Evolutionary conservation across 30 jellyfish, hydroid and myxozoan species (phyloP), one percentile per base, ranked within the genome.

Genomic region (Pelagia noctiluca): DNA sequence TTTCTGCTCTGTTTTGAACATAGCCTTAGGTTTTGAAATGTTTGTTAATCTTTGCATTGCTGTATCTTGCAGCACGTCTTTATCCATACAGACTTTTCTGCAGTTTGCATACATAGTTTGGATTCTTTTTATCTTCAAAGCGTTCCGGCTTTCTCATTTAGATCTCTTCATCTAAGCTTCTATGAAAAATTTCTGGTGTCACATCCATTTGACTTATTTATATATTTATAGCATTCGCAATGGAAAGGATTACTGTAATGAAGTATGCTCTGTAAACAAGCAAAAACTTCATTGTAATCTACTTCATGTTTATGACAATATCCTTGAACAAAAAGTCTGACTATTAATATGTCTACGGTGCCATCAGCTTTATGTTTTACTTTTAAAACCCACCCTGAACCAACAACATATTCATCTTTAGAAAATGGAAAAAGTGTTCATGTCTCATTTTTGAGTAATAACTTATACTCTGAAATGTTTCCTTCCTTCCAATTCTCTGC

Each of bases 321-420:
- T 71, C 80, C 96, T 50, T 85, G 79, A 13, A 89, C 90, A 57
- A 73, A 85, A 65, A 63, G 89, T 47, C 96, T 75, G 67, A 85
- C 96, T 64, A 74, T 75, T 35, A 48, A 85, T 35, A 42, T 62
- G 35, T 54, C 63, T 74, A 63, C 68, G 42, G 49, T 30, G 31
- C 91, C 91, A 80, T 66, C 85, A 53, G 74, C 86, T 25, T 37
- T 64, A 36, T 48, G 53, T 48, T 79, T 60, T n/a, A 61, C 85
- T 79, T 79, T 60, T 22, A 84, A 84, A 35, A 84, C 64, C 89
- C 95, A 84, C 19, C 33, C 24, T 57, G 83, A 71, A 48, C 88
- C 84, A 4, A 84, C 77, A 36, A 73, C 48, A 42, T 72, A 54
- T 34, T 61, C 38, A 11, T 61, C 83, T 35, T 71, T 53, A 57